Base-by-base conservation (phyloP, 2,797 vertebrate genomes). In the Epinephelus awoara region DNA sequence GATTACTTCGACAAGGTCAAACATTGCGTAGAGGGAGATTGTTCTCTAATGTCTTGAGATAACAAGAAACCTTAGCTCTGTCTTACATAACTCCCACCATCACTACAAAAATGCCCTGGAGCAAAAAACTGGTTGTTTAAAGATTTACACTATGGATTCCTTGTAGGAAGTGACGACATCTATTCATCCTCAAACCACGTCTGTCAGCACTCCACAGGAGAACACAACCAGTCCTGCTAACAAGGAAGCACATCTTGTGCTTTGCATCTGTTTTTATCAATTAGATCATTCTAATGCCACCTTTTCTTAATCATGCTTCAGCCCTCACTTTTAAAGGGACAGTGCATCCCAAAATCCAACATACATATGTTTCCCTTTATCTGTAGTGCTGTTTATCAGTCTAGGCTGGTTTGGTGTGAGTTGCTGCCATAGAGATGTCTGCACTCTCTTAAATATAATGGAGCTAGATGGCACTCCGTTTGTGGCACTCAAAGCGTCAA, bases 1-100 rank as follows among this genome's bases (percentile, higher is more conserved):
- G 65, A 81, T 70, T 58, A 75, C 49, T 67, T 52, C 46, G 23
- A 59, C 21, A 76, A 61, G 21, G 73, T 80, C 19, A 71, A 23
- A 77, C 40, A 59, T 21, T 40, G 67, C 15, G 69, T 14, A 56
- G 25, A 18, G 14, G 14, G 1, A 47, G 47, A 73, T 13, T 55
- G 21, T 70, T 63, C 34, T 67, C 15, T 7, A 12, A 55, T 51
- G 52, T 61, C 58, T 38, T 58, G 25, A 38, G 59, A 70, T 15
- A 46, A 77, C 18, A 59, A 56, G 5, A 63, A 21, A n/a, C 2
- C 4, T 2, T 2, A 51, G 47, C 14, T 72, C 38, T 14, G 21
- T 63, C 51, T 66, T 66, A 52, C 6, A 29, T 14, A 27, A 46
- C 9, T 19, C 25, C 25, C 52, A 29, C 14, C 29, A 29, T 19